These are phyloP conservation scores for Ptychoptera albimana DNA, from an alignment of 2,888 invertebrate species.

Conservation along the genomic window DNA sequence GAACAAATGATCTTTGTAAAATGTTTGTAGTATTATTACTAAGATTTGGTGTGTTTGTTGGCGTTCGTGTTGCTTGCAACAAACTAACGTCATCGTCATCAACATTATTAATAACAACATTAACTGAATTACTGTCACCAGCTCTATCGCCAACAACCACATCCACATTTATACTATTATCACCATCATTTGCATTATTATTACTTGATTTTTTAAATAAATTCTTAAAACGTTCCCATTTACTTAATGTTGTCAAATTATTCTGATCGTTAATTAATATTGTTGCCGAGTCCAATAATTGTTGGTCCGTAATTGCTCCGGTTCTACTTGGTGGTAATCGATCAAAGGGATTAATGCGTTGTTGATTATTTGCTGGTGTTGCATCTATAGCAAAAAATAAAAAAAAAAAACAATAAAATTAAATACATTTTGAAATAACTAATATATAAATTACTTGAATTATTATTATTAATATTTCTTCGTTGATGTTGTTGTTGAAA, in stretches of 20 bases:
- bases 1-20: neutral
- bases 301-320: slow-evolving; percentile 2
- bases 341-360: slow-evolving; percentile 28
- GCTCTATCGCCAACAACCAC: no score
- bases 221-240: slow-evolving; percentile 4
- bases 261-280: slow-evolving; percentile 17
- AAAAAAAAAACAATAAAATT: neutral
- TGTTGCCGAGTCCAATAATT: slow-evolving; percentile 10
- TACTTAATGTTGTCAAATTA: neutral
- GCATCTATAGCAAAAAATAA: slow-evolving; percentile 16
- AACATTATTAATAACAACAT: neutral
- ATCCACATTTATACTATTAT: no score
- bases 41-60: neutral
- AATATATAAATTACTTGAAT: neutral
- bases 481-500: slow-evolving; percentile 13
- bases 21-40: slow-evolving; percentile 1
- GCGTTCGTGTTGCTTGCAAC: neutral
- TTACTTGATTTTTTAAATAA: no score
- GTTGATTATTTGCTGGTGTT: neutral
- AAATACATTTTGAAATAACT: neutral
- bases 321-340: slow-evolving; percentile 16
- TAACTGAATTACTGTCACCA: neutral
- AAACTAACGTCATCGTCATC: slow-evolving; percentile 1
- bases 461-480: neutral
- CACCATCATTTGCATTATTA: no score